Percentiles rank a stretch among this genome's conserved stretches.
phyloP scores from a whole-genome alignment of 2,888 invertebrate genomes.

The Zhengitettix transpicula region DNA sequence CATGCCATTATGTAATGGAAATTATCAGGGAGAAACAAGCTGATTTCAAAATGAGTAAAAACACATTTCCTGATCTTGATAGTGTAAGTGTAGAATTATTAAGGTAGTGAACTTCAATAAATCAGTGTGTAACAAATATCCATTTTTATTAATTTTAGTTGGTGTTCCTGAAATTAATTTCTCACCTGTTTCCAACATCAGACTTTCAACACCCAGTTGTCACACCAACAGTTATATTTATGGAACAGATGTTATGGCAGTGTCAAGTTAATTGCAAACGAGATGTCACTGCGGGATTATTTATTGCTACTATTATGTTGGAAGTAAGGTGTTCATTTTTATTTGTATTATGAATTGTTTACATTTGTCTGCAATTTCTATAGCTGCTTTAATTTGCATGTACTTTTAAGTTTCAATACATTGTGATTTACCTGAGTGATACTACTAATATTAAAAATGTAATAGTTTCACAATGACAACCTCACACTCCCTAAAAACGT shows the following conservation, averaged over 20 bases:
- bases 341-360: no score
- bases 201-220: slow-evolving; percentile 79
- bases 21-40: slow-evolving; percentile 55
- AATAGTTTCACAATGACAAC: no score
- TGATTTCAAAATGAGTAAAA: slow-evolving; percentile 39
- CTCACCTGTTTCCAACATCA: slow-evolving; percentile 71
- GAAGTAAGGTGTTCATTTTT: slow-evolving; percentile 36
- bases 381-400: no score
- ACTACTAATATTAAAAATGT: no score
- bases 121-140: neutral
- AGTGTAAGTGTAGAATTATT: slow-evolving; percentile 22
- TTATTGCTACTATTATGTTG: slow-evolving; percentile 50
- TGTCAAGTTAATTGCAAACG: slow-evolving; percentile 42
- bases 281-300: slow-evolving; percentile 63
- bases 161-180: slow-evolving; percentile 65
- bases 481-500: no score
- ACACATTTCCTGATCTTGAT: slow-evolving; percentile 45
- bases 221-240: slow-evolving; percentile 68
- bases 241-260: slow-evolving; percentile 57
- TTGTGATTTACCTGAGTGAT: no score
- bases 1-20: slow-evolving; percentile 48
- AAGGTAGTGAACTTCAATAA: neutral
- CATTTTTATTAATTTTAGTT: slow-evolving; percentile 28
- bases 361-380: no score
- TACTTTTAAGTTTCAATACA: no score